Base-by-base conservation (phyloP, 2,888 invertebrate genomes). In the Lasioglossum morio region DNA sequence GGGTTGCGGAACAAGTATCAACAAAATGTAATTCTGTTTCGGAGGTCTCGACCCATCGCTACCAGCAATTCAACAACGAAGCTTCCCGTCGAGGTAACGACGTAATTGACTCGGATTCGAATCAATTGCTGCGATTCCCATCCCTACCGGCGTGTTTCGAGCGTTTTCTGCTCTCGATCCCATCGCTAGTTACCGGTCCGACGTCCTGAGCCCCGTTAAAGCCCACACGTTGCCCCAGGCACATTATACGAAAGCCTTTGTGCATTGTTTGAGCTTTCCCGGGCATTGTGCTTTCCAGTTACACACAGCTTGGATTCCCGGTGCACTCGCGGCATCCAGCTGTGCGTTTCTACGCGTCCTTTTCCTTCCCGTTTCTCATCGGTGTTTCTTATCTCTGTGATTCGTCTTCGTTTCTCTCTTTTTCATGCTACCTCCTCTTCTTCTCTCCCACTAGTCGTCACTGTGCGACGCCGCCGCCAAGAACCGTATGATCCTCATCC, bases 191-290 rank as follows among this genome's bases (percentile, higher is more conserved):
- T 81, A 81, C 79, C 78, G 78, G 82, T 80, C 86, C 78, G 80
- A 85, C 79, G 85, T 87, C 80, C 77, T 69, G 79, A 89, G 89
- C 80, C 80, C 85, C 82, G 89, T 89, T 86, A 83, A 86, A 87
- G 88, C 91, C 91, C 90, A 89, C 91, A 91, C 87, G 89, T 90
- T 91, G 90, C 92, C 87, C 89, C 85, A 77, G 92, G 92, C 91
- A 83, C 90, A 94, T 93, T 93, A 93, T 92, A 90, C 92, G 91
- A 89, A 87, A 89, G 90, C 89, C 92, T 93, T 94, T 93, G 93
- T 93, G 90, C 93, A 93, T 93, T 94, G 94, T 94, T 94, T 91
- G 92, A 92, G 92, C 92, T 93, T 93, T 93, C 92, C 91, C 90
- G 91, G 86, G 89, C 91, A 93, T 92, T 93, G 92, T 94, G 91